A percentile compares a stretch with the other conserved stretches of the same genome.
phyloP scores from a whole-genome alignment of 92 coral and sea anemone species.

The Montipora capitata region DNA sequence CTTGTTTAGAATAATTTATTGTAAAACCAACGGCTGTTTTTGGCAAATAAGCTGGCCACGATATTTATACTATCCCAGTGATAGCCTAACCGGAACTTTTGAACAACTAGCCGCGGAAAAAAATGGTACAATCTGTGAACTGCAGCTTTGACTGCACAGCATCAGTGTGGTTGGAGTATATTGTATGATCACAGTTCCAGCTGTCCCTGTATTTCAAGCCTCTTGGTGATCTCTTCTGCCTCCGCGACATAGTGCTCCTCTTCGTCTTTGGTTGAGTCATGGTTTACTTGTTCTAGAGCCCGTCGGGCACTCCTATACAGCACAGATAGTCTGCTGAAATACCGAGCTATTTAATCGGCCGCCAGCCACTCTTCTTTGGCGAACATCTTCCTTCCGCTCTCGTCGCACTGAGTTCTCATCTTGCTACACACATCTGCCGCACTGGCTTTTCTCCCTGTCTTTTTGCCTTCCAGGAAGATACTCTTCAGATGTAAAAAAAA shows the following conservation, averaged over 20 bases:
- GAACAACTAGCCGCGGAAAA: background rate
- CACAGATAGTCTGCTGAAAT: background rate
- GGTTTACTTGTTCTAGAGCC: background rate
- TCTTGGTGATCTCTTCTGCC: background rate
- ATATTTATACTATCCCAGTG: background rate
- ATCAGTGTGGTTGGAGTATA: background rate
- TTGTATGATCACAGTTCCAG: background rate
- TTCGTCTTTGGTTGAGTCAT: background rate
- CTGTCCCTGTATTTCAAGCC: background rate
- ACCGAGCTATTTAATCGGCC: background rate
- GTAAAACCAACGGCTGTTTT: background rate
- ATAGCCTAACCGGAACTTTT: background rate
- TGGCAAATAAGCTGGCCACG: background rate
- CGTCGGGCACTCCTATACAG: background rate
- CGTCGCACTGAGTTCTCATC: background rate
- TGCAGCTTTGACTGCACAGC: background rate
- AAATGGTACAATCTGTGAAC: too few species aligned
- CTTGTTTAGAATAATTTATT: too few species aligned
- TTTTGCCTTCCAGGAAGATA: background rate
- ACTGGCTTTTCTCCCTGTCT: conserved; percentile 2
- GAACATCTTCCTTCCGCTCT: background rate
- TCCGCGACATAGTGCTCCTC: background rate
- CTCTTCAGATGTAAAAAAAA: conserved; percentile 1
- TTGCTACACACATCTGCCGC: background rate
- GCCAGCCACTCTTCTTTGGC: background rate